These are phyloP conservation scores for Apteryx owenii DNA, from an alignment of 2,113 vertebrate species.

Conservation along the genomic window DNA sequence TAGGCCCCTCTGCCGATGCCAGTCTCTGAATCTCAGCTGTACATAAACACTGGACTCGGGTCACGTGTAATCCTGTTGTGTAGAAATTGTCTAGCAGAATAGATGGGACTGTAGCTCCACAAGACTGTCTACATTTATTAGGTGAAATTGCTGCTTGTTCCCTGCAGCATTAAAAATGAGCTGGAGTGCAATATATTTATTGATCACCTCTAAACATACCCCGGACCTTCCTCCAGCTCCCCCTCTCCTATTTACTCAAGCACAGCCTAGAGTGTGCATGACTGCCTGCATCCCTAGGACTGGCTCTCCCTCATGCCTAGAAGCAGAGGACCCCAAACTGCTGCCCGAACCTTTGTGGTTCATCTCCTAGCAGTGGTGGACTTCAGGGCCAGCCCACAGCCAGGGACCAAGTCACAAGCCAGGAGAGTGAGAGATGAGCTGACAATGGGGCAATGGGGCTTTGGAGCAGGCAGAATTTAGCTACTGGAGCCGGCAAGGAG, in stretches of 20 bases:
- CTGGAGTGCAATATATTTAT: constrained; percentile 10
- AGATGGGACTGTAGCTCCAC: neutral
- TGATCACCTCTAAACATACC: neutral
- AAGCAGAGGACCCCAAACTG: neutral
- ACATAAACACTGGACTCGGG: rapidly evolving
- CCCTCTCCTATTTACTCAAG: neutral
- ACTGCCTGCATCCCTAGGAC: neutral
- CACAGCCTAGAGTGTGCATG: neutral
- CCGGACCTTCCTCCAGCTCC: neutral
- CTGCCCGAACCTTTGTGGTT: neutral
- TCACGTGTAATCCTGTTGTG: rapidly evolving
- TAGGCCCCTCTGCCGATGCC: neutral
- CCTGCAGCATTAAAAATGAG: constrained; percentile 42
- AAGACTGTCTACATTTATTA: constrained; percentile 30
- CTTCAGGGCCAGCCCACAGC: neutral
- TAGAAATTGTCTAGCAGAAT: neutral
- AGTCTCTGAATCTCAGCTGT: neutral
- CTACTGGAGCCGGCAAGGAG: neutral
- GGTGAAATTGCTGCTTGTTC: constrained; percentile 20
- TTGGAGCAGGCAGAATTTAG: neutral
- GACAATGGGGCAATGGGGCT: rapidly evolving
- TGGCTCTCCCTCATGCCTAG: neutral
- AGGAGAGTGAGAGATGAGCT: neutral
- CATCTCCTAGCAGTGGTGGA: neutral
- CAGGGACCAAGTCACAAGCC: neutral